Evolutionary conservation across 2,888 invertebrate genomes (phyloP), one percentile per base, ranked within the genome.

Genomic region (Cosmia pyralina): DNA sequence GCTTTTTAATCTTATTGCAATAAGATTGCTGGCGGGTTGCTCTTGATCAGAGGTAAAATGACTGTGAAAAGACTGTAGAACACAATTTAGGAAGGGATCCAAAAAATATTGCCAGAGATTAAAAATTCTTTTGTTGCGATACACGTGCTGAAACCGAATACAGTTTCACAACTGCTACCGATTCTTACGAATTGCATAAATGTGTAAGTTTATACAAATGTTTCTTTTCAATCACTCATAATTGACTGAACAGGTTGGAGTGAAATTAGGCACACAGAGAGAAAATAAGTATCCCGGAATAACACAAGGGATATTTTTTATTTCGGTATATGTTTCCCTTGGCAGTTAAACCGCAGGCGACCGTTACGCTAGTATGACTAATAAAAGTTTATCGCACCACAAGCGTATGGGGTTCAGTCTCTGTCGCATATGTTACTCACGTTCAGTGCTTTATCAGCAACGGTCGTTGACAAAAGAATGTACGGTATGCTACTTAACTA

Each of bases 381-480:
- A 38, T 38, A 19, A n/a, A 44, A 67, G n/a, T 7, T 0, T 13
- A 46, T n/a, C 2, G 8, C n/a, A 17, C 0, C 3, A 34, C n/a
- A 8, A 22, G 15, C 4, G 15, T 7, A 28, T 19, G 19, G 17
- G 10, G 48, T 62, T 68, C 4, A 15, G 53, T 13, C 72, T 75
- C 75, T 75, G 75, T 58, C 11, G 1, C 2, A 17, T 57, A 52
- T 79, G 4, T 38, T 57, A 79, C n/a, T 63, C 60, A 4, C 10
- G 22, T 28, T 73, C 28, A 38, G 4, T 72, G 44, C 46, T n/a
- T 59, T 68, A 66, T 75, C 57, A 71, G 53, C 55, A 69, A 53
- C 53, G 65, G 22, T 58, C 80, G 81, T 80, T 84, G 68, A 75
- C 81, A 68, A 57, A 71, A 75, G 50, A 65, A 80, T 71, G 69